Percentiles rank a stretch among this genome's conserved stretches.
Conservation (phyloP, 2,888 invertebrate genomes). For the Epinotia brunnichana region DNA sequence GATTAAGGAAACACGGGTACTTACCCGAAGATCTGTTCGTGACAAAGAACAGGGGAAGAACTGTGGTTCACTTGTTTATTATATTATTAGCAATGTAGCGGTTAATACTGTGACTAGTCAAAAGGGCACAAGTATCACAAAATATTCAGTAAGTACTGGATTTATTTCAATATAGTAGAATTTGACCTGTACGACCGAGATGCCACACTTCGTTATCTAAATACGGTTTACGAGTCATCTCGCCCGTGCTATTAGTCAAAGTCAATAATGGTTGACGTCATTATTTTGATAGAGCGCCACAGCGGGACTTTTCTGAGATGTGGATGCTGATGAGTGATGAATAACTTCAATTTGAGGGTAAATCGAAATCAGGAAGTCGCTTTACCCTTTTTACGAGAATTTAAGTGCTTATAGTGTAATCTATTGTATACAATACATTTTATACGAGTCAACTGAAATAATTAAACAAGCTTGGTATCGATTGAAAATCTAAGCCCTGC, state of each 20-base stretch:
- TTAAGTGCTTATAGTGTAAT: too few species aligned
- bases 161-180: neutral
- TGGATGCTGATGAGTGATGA: neutral
- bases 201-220: conserved; percentile 19
- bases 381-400: too few species aligned
- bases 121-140: neutral
- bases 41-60: conserved; percentile 34
- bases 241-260: neutral
- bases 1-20: conserved; percentile 47
- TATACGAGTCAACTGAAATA: too few species aligned
- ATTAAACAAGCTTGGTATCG: too few species aligned
- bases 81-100: neutral
- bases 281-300: neutral
- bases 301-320: conserved; percentile 15
- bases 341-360: neutral
- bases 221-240: neutral
- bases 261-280: conserved; percentile 17
- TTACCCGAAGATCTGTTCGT: conserved; percentile 39
- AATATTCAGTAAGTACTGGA: neutral
- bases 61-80: conserved; percentile 14
- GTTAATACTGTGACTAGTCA: neutral
- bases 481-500: too few species aligned
- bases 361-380: too few species aligned
- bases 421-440: too few species aligned
- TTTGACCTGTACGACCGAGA: conserved; percentile 2